A percentile compares a stretch with the other conserved stretches of the same genome.
Conservation (phyloP, 2,113 vertebrate genomes). For the Antidorcas marsupialis region DNA sequence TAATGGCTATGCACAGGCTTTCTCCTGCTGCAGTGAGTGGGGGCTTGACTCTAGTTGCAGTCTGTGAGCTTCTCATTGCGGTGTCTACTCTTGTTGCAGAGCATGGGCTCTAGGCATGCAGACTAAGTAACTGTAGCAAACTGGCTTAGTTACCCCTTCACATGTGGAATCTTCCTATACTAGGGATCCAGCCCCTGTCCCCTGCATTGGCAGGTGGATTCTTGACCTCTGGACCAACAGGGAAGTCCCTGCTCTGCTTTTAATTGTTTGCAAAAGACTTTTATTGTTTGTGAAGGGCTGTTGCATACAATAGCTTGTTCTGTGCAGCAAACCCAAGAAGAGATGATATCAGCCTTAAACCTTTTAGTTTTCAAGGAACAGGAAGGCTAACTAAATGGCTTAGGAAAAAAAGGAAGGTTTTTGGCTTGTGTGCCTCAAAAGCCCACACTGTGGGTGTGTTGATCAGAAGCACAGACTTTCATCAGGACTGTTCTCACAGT, state of each 20-base stretch:
- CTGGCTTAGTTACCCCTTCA: not conserved
- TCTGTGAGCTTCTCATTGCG: fast-evolving
- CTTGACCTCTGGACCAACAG: not conserved
- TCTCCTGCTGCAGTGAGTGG: not conserved
- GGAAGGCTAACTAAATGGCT: constrained; percentile 23
- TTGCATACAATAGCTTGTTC: constrained; percentile 50
- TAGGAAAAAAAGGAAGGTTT: constrained; percentile 2
- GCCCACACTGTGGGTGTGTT: not conserved
- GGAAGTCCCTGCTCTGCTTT: not conserved
- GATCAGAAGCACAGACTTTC: constrained; percentile 15
- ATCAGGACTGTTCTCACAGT: not conserved
- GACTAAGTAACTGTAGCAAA: not conserved
- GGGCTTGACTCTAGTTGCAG: not conserved
- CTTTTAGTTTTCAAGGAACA: constrained; percentile 50
- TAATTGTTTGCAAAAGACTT: constrained; percentile 40
- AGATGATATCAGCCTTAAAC: constrained; percentile 51
- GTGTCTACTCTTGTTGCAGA: not conserved
- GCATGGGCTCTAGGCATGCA: not conserved
- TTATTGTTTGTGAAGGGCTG: constrained; percentile 21
- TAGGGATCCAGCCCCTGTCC: not conserved
- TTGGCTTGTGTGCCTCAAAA: constrained; percentile 3
- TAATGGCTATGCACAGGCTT: not conserved
- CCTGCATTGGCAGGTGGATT: not conserved
- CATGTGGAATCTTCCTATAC: not conserved
- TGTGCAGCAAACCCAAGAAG: constrained; percentile 43